Evolutionary conservation across 2,888 invertebrate genomes (phyloP).

Genomic region (Euzetes globulus): DNA sequence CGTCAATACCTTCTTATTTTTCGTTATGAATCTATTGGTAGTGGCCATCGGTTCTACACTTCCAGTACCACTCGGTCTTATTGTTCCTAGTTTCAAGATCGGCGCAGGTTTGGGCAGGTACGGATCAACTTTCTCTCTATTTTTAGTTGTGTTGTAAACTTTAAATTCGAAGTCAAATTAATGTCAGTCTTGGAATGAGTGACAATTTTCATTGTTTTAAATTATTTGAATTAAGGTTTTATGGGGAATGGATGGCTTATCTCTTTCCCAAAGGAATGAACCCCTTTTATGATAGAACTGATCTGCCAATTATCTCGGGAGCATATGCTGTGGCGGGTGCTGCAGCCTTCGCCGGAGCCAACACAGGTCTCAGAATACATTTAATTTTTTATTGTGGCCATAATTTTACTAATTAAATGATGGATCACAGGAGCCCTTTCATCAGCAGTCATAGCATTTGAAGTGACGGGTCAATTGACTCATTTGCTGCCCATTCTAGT

Average conservation of each 20-base stretch:
- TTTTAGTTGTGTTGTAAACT: no score
- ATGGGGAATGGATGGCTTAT: slow-evolving; percentile 87
- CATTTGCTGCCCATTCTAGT: slow-evolving; percentile 95
- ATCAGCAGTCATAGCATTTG: slow-evolving; percentile 94
- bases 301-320: slow-evolving; percentile 54
- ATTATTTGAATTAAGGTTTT: slow-evolving; percentile 53
- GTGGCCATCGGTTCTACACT: slow-evolving; percentile 74
- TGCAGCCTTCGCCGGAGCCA: slow-evolving; percentile 46
- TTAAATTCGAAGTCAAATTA: no score
- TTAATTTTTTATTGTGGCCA: not conserved
- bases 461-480: slow-evolving; percentile 97
- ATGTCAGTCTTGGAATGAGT: no score
- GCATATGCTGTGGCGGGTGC: slow-evolving; percentile 90
- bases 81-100: slow-evolving; percentile 42
- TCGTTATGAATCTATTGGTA: slow-evolving; percentile 60
- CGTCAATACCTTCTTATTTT: slow-evolving; percentile 72
- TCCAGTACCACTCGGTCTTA: slow-evolving; percentile 90
- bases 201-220: not conserved
- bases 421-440: slow-evolving; percentile 63
- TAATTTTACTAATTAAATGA: not conserved
- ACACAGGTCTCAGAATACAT: slow-evolving; percentile 60
- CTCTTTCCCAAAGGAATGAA: slow-evolving; percentile 87
- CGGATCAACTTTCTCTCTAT: no score
- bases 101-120: slow-evolving; percentile 69
- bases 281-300: slow-evolving; percentile 60